Evolutionary conservation across 2,888 invertebrate species (phyloP).

Genomic region (Baccha elongata): DNA sequence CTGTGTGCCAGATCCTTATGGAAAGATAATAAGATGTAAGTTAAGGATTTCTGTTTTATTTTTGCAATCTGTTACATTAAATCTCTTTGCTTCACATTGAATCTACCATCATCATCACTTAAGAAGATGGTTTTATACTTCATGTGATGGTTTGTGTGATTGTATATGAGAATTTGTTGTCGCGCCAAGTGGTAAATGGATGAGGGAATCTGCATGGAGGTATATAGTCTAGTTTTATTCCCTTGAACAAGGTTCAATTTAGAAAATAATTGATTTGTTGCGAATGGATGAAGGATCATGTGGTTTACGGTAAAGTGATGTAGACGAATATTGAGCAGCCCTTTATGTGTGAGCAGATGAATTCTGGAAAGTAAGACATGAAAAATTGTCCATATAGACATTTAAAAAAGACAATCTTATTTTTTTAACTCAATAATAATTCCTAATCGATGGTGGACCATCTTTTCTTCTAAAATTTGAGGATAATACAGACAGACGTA

Average conservation of each 20-base stretch:
- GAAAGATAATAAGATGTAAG: slow-evolving; percentile 70
- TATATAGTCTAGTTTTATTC: slow-evolving; percentile 31
- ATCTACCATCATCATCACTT: slow-evolving; percentile 69
- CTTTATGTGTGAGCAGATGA: slow-evolving; percentile 31
- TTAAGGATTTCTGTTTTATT: slow-evolving; percentile 68
- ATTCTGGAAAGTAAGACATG: too few relatives aligned
- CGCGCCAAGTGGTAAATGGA: slow-evolving; percentile 41
- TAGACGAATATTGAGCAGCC: slow-evolving; percentile 46
- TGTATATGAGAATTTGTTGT: slow-evolving; percentile 32
- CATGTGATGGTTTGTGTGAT: slow-evolving; percentile 16
- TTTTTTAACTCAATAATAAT: too few relatives aligned
- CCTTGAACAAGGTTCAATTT: slow-evolving; percentile 66
- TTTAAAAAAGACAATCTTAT: too few relatives aligned
- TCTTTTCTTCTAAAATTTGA: too few relatives aligned
- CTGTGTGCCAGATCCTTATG: slow-evolving; percentile 30
- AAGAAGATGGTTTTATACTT: slow-evolving; percentile 47
- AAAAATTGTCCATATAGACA: too few relatives aligned
- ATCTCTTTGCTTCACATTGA: slow-evolving; percentile 66
- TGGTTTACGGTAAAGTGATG: slow-evolving; percentile 52
- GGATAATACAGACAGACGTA: too few relatives aligned
- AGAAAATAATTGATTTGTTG: slow-evolving; percentile 71
- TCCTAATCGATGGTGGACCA: too few relatives aligned
- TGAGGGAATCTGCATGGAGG: neutral
- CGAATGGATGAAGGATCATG: slow-evolving; percentile 71
- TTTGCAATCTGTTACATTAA: slow-evolving; percentile 72